Conservation (phyloP, 2,113 vertebrate genomes). For the Apodemus sylvaticus region DNA sequence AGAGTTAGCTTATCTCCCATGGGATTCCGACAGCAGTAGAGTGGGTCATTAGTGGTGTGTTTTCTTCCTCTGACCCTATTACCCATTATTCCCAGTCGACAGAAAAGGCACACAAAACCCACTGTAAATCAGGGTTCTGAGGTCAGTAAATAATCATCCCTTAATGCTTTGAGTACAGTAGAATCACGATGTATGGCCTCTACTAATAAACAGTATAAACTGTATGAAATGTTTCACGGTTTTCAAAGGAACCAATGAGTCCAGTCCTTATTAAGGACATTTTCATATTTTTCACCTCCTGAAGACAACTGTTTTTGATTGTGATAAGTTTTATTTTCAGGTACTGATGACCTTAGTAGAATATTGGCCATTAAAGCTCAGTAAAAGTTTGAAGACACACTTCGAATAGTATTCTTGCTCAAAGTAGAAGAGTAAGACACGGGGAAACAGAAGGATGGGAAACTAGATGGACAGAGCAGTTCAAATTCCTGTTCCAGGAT, state of each 20-base stretch:
- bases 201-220: constrained; percentile 31
- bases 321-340: constrained; percentile 48
- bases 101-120: not conserved
- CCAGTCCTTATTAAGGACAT: not conserved
- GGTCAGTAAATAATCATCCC: constrained; percentile 32
- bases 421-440: constrained; percentile 42
- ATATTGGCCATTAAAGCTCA: constrained; percentile 37
- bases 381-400: not conserved
- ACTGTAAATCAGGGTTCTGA: not conserved
- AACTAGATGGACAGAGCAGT: not conserved
- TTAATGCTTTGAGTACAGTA: not conserved
- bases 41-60: not conserved
- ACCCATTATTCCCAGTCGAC: not conserved
- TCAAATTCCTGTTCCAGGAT: not conserved
- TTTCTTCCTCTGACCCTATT: not conserved
- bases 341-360: constrained; percentile 18
- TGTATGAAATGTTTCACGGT: constrained; percentile 13
- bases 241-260: constrained; percentile 25
- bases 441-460: not conserved
- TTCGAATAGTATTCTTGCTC: constrained; percentile 39
- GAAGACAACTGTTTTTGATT: constrained; percentile 32
- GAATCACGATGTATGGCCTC: not conserved
- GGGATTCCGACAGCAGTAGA: not conserved
- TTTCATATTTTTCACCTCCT: constrained; percentile 26
- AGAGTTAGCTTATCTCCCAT: not conserved